Conservation (phyloP, 1,140 invertebrate genomes). For the Anadara kagoshimensis region DNA sequence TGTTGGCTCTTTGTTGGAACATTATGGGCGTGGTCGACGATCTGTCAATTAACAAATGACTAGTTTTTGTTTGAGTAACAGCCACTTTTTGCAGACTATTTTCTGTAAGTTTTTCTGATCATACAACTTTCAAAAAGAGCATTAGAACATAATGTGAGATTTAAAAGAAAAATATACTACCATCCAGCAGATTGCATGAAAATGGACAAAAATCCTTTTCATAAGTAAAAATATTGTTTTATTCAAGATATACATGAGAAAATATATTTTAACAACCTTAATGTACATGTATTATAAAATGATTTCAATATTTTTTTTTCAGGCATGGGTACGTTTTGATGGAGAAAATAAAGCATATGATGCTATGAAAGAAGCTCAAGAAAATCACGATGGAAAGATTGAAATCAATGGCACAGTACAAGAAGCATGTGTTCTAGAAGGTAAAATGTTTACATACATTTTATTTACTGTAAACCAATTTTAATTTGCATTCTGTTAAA, state of each 20-base stretch:
- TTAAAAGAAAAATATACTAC: neutral
- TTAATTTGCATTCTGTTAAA: neutral
- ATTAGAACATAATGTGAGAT: no score
- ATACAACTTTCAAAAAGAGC: no score
- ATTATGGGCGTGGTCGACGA: no score
- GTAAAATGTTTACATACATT: neutral
- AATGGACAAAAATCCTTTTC: neutral
- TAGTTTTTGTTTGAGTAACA: no score
- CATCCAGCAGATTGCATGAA: neutral
- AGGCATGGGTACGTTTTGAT: conserved; percentile 33
- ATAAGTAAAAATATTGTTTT: neutral
- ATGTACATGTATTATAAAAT: neutral
- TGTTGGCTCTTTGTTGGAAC: no score
- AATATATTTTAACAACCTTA: neutral
- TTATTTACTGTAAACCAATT: neutral
- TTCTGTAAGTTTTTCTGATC: no score
- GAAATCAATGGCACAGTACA: conserved; percentile 14
- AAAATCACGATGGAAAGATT: conserved; percentile 27
- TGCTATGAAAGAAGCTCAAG: conserved; percentile 18
- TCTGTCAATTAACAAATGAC: no score
- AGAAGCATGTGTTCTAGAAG: conserved; percentile 20
- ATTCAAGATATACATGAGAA: neutral
- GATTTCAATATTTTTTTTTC: neutral
- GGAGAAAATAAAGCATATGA: conserved; percentile 28
- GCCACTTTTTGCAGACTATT: no score